Evolutionary conservation across 1,140 invertebrate species (phyloP).

Genomic region (Danaus plexippus): DNA sequence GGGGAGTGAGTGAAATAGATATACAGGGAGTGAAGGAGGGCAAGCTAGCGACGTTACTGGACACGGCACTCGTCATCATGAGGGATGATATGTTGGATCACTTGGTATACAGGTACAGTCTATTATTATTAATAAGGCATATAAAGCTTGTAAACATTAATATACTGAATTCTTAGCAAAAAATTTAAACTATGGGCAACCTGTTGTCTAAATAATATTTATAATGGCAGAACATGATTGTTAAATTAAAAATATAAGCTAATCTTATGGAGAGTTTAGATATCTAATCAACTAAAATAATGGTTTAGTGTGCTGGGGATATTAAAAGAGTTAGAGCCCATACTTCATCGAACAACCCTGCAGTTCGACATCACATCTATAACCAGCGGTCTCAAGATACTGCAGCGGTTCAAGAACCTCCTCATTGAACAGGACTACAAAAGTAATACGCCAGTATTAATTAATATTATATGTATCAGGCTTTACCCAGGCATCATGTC

Average conservation of each 20-base stretch:
- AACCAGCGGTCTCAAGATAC: slow-evolving; percentile 30
- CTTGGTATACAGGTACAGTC: slow-evolving; percentile 43
- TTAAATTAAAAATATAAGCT: slow-evolving; percentile 1
- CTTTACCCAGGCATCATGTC: no score
- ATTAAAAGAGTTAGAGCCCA: slow-evolving; percentile 50
- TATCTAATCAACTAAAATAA: slow-evolving; percentile 3
- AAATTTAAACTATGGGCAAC: no score
- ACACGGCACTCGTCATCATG: slow-evolving; percentile 40
- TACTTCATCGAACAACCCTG: slow-evolving; percentile 46
- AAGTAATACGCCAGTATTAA: slow-evolving; percentile 21
- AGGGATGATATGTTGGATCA: slow-evolving; percentile 39
- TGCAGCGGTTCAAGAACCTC: slow-evolving; percentile 41
- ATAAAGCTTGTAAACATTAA: no score
- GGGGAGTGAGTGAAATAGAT: slow-evolving; percentile 35
- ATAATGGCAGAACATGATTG: no score
- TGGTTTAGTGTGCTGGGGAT: slow-evolving; percentile 39
- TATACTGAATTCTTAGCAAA: no score
- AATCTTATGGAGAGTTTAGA: not conserved
- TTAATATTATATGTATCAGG: no score
- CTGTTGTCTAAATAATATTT: no score
- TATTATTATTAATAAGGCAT: not conserved
- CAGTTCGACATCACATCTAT: slow-evolving; percentile 43
- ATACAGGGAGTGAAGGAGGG: slow-evolving; percentile 32
- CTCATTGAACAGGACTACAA: slow-evolving; percentile 43
- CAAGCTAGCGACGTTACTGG: slow-evolving; percentile 34